Evolutionary conservation across 1,140 invertebrate species (phyloP), one percentile per base, ranked within the genome.

Genomic region (Chelonus insularis): DNA sequence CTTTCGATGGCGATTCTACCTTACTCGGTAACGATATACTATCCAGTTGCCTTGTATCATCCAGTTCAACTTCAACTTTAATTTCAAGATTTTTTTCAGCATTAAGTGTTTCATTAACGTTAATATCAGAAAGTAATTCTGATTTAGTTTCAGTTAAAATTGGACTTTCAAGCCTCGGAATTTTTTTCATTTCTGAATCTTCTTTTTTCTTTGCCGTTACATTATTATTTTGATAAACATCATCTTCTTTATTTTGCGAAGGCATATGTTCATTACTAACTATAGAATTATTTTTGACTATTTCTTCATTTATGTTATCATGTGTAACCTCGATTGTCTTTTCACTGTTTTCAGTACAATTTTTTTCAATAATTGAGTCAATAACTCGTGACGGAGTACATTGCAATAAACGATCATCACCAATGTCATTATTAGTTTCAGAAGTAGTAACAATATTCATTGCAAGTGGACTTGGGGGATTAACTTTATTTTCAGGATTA

Each of bases 41-140:
- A 1, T 39, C 3, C 25, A 29, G 7, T 14, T 81, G 78, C 76
- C 79, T 79, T 7, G 78, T 79, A 29, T 81, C 76, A 20, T 81
- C 73, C 7, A 77, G 68, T 43, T 76, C 73, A 5, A 71, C 64
- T 36, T 72, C 69, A 16, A 77, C 66, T 43, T 77, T 74, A 7
- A 70, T 63, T 43, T 72, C 69, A 16, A 64, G 21, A 51, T 76
- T 77, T 32, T 62, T 55, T 45, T 76, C 73, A 60, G 68, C 60
- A 65, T 68, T 73, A 54, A 73, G 11, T 34, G 43, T 21, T 12
- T 51, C 21, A 16, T 54, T 14, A 16, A 20, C 34, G 11, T 60
- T 34, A 25, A 23, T 7, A 1, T 25, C 36, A 9, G 29, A 36
- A n/a, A n/a, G 1, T 41, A 14, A 11, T 5, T 16, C 7, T 39